Evolutionary conservation across 2,797 vertebrate genomes (phyloP), one percentile per base, ranked within the genome.

Genomic region (Sebastes itinus): DNA sequence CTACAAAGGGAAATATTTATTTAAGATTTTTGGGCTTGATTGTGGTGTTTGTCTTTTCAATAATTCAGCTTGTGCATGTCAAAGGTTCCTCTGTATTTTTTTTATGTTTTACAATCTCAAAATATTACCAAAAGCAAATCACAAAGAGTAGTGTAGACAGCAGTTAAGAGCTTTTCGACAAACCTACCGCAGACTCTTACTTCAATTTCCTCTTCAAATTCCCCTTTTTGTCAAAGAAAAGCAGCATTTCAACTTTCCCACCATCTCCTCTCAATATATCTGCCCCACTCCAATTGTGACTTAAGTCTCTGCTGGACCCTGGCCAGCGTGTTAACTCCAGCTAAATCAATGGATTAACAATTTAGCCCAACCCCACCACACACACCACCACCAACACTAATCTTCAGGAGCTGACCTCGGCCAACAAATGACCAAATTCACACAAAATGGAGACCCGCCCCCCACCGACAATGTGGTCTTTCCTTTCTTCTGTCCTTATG

Each of bases 301-400:
- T 95, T 94, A 95, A 96, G 91, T 94, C 93, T 90, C 81, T 87
- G 80, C 83, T 95, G 94, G 93, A 92, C 72, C 58, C 65, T 14
- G 46, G 93, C 95, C 95, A 95, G 91, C 62, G 49, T 91, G 90
- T 93, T 94, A 95, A 95, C 93, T 94, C 92, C 91, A 92, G 83
- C 87, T 94, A 95, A 95, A 94, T 95, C 94, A 95, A 94, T 92
- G 93, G 94, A 95, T 95, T 95, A 95, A 89, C 91, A 91, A 92
- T 93, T 87, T 80, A 80, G 78, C 77, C 85, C 85, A 80, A 60
- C 73, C 87, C 71, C 79, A 80, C 72, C 69, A 72, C 80, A 69
- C 72, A 74, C 74, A 62, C 75, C 77, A 81, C 76, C 85, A 83
- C 65, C 83, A 88, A 70, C 69, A 69, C 90, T 94, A 95, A 95